Evolutionary conservation across 1,140 invertebrate species (phyloP).

Genomic region (Lepidurus apus): DNA sequence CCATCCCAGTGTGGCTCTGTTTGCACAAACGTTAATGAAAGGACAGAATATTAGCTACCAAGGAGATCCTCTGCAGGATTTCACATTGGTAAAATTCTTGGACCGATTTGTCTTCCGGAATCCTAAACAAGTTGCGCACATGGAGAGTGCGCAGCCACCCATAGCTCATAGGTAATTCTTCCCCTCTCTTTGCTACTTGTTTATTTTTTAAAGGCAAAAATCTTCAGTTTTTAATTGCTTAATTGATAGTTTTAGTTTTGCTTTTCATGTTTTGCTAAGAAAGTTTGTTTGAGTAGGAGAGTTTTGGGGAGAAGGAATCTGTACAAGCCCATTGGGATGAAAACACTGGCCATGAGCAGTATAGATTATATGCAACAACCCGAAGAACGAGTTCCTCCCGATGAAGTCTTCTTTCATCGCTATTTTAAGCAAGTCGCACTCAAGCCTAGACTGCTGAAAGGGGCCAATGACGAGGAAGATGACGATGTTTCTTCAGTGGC

Average conservation of each 20-base stretch:
- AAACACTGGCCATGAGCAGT: constrained; percentile 60
- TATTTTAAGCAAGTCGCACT: constrained; percentile 40
- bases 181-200: not conserved
- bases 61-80: constrained; percentile 89
- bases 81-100: constrained; percentile 79
- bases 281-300: constrained; percentile 21
- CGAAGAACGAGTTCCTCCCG: constrained; percentile 66
- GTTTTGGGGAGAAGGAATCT: constrained; percentile 38
- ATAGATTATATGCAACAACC: constrained; percentile 61
- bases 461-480: constrained; percentile 49
- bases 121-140: constrained; percentile 66
- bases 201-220: constrained; percentile 28
- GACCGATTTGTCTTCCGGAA: constrained; percentile 95
- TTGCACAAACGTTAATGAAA: constrained; percentile 73
- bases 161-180: constrained; percentile 32
- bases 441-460: constrained; percentile 44
- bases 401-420: constrained; percentile 71
- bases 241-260: not conserved
- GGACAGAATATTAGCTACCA: constrained; percentile 71
- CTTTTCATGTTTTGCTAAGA: not conserved
- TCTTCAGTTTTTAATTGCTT: constrained; percentile 12
- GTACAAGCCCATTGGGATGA: constrained; percentile 53
- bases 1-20: constrained; percentile 53
- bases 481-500: constrained; percentile 74
- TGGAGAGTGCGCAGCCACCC: constrained; percentile 35